These are phyloP conservation scores for Pseudachorutes palmiensis DNA, from an alignment of 1,140 invertebrate species.

Conservation along the genomic window DNA sequence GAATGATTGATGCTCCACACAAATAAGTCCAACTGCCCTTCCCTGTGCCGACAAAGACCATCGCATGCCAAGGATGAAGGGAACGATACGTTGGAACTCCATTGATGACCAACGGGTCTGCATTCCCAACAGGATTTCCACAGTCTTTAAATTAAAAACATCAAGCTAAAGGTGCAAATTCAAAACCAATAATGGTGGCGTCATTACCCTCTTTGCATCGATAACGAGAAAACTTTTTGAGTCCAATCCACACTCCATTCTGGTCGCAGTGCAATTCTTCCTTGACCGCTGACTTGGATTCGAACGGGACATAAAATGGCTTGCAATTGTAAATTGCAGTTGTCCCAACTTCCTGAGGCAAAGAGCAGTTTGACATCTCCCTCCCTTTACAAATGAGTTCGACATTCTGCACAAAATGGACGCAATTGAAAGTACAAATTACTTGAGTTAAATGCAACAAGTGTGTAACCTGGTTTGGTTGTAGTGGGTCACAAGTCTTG, in stretches of 20 bases:
- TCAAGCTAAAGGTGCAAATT: neutral
- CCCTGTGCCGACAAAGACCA: neutral
- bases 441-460: too few relatives aligned
- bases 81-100: neutral
- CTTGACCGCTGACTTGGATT: neutral
- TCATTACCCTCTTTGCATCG: constrained; percentile 4
- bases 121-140: neutral
- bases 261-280: neutral
- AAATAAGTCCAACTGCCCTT: neutral
- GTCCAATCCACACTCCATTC: neutral
- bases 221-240: neutral
- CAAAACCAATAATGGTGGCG: neutral
- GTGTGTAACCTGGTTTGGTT: too few relatives aligned
- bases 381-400: neutral
- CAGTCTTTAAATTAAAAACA: neutral
- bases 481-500: too few relatives aligned
- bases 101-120: constrained; percentile 2
- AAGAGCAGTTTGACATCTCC: neutral
- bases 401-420: neutral
- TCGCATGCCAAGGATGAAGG: constrained; percentile 9
- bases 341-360: neutral
- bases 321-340: neutral
- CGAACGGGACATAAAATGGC: neutral
- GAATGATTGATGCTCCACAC: constrained; percentile 14
- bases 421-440: too few relatives aligned